Percentiles rank a stretch among this genome's conserved stretches.
These are phyloP conservation scores for Apamea crenata DNA, from an alignment of 2,888 invertebrate genomes.

Conservation along the genomic window DNA sequence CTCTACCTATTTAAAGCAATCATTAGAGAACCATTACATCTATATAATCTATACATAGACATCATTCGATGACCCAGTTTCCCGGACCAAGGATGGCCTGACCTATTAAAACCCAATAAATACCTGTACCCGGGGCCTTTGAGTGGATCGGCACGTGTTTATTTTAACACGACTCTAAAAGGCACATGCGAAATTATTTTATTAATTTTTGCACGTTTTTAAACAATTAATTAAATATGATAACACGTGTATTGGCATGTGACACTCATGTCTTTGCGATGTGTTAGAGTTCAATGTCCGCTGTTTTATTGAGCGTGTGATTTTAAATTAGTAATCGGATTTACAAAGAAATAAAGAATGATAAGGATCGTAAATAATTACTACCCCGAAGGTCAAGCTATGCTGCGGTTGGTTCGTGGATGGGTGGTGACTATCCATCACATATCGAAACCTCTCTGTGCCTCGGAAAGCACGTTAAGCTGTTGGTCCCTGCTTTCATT, in stretches of 20 bases:
- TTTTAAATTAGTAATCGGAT: neutral
- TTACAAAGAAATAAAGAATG: neutral
- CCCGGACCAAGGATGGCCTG: constrained; percentile 5
- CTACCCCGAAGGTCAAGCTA: no score
- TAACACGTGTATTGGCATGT: constrained; percentile 18
- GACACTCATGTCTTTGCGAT: neutral
- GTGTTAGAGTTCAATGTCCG: neutral
- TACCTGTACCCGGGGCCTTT: neutral
- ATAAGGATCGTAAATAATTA: neutral
- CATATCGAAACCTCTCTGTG: no score
- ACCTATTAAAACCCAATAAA: constrained; percentile 28
- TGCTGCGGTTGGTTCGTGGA: no score
- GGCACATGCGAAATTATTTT: neutral
- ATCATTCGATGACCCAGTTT: constrained; percentile 15
- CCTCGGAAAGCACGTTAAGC: no score
- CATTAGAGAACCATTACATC: neutral
- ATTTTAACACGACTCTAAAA: constrained; percentile 5
- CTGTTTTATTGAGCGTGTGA: neutral
- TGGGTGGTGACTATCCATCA: no score
- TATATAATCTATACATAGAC: neutral
- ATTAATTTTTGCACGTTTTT: constrained; percentile 12
- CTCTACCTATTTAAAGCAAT: neutral
- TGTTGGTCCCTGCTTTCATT: no score
- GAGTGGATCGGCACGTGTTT: constrained; percentile 6
- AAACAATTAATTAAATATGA: neutral